These are phyloP conservation scores for Volucella inflata DNA, from an alignment of 2,888 invertebrate genomes.

Conservation along the genomic window DNA sequence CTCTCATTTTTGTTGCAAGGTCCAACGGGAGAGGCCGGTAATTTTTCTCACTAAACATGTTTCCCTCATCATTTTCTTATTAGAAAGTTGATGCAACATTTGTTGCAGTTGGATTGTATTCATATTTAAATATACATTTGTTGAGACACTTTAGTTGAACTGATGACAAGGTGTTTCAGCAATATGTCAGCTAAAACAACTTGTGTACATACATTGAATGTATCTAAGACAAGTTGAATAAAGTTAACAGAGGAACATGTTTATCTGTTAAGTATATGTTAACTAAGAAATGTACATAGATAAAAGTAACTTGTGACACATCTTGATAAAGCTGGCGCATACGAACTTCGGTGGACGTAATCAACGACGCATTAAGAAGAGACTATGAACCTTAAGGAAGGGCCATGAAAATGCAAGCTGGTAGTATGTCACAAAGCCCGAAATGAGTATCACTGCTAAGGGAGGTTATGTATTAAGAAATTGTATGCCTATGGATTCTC, in stretches of 20 bases:
- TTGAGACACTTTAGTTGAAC: conserved; percentile 1
- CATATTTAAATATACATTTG: conserved; percentile 3
- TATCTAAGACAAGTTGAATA: not conserved
- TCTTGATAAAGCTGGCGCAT: too few species aligned
- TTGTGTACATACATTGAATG: conserved; percentile 1
- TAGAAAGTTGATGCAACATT: not conserved
- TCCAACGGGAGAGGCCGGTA: not conserved
- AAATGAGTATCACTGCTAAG: too few species aligned
- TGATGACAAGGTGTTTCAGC: not conserved
- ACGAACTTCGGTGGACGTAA: too few species aligned
- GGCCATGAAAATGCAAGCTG: too few species aligned
- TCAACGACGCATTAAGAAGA: too few species aligned
- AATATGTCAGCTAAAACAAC: conserved; percentile 27
- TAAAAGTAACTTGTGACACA: conserved; percentile 13
- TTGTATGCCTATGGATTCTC: too few species aligned
- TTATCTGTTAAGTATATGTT: conserved; percentile 2
- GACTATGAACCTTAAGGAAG: too few species aligned
- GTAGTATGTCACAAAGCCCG: too few species aligned
- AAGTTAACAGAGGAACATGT: not conserved
- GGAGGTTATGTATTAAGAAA: too few species aligned
- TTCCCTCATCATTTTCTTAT: conserved; percentile 35
- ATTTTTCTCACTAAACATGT: not conserved
- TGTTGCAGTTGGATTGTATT: conserved; percentile 45
- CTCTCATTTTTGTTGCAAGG: not conserved
- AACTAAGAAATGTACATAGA: conserved; percentile 8